These are phyloP conservation scores for Drosophila mojavensis DNA, from an alignment of 1,140 invertebrate genomes.

Conservation along the genomic window DNA sequence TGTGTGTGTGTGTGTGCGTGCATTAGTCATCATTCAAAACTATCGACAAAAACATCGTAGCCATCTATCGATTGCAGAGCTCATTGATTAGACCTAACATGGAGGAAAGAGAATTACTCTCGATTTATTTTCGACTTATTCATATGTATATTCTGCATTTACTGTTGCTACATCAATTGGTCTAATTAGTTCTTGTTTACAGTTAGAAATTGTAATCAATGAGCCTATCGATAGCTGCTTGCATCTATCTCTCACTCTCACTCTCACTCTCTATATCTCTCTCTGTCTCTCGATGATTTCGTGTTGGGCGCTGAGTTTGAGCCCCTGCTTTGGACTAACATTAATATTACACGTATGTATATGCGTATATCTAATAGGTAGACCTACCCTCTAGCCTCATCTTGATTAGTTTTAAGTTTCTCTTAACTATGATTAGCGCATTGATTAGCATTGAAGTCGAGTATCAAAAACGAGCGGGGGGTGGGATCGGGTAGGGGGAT, in stretches of 20 bases:
- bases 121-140: too few species aligned
- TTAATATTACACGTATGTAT: conserved; percentile 8
- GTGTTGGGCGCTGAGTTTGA: conserved; percentile 44
- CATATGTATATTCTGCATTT: too few species aligned
- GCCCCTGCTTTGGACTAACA: conserved; percentile 41
- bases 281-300: conserved; percentile 15
- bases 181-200: too few species aligned
- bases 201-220: too few species aligned
- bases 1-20: conserved; percentile 19
- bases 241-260: background rate
- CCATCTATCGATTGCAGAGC: background rate
- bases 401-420: background rate
- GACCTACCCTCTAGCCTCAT: conserved; percentile 12
- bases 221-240: background rate
- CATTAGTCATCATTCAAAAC: background rate
- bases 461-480: conserved; percentile 27
- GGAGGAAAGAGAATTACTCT: too few species aligned
- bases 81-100: too few species aligned
- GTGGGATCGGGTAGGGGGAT: conserved; percentile 1
- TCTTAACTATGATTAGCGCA: conserved; percentile 14
- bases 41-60: conserved; percentile 19
- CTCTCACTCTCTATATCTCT: background rate
- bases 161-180: too few species aligned
- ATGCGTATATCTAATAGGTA: background rate
- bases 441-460: conserved; percentile 8